Evolutionary conservation across 1,140 invertebrate genomes (phyloP).

Genomic region (Ericerus pela): DNA sequence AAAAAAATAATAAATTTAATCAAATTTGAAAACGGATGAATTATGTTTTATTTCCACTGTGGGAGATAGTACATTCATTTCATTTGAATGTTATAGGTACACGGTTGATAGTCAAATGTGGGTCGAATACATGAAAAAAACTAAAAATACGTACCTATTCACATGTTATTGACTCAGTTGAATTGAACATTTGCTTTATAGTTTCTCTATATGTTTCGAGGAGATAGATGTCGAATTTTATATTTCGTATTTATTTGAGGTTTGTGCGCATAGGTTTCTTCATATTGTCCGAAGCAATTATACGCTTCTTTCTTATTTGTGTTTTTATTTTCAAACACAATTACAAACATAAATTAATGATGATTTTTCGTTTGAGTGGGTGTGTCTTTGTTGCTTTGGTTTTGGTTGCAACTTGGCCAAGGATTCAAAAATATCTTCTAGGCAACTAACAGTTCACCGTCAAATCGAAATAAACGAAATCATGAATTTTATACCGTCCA

Average conservation of each 20-base stretch:
- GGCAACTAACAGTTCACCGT: background rate
- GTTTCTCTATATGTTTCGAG: background rate
- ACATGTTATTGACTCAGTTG: constrained; percentile 18
- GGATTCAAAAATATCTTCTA: constrained; percentile 3
- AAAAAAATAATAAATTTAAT: too few relatives aligned
- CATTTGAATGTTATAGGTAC: constrained; percentile 2
- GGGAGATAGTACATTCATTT: background rate
- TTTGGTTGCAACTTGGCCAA: constrained; percentile 7
- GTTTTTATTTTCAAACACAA: background rate
- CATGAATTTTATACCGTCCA: constrained; percentile 16
- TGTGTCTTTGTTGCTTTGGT: constrained; percentile 16
- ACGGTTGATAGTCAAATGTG: constrained; percentile 2
- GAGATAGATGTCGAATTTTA: background rate
- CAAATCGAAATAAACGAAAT: background rate
- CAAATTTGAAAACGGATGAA: constrained; percentile 1
- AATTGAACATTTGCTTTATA: constrained; percentile 17
- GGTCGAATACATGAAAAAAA: constrained; percentile 6
- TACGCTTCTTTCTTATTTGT: too few relatives aligned
- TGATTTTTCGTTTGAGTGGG: constrained; percentile 15
- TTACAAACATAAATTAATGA: constrained; percentile 11
- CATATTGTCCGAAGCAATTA: too few relatives aligned
- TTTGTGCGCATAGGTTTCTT: background rate
- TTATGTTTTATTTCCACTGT: background rate
- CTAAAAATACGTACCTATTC: background rate
- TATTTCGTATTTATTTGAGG: background rate